Percentiles rank a stretch among this genome's conserved stretches.
phyloP scores from a whole-genome alignment of 2,888 invertebrate species.

The Icerya purchasi region DNA sequence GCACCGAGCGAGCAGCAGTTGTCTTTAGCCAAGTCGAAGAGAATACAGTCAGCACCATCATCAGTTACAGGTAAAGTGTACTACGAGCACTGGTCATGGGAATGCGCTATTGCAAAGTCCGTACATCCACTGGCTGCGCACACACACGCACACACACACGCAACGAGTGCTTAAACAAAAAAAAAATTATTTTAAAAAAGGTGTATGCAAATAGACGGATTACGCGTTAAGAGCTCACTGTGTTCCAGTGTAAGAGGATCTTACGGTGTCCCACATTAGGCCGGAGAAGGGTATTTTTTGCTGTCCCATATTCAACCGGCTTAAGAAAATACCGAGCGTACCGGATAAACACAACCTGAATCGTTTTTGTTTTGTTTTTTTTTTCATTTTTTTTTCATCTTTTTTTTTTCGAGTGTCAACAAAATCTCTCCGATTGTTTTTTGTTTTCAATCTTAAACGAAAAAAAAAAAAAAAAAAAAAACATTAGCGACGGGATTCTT shows the following conservation, averaged over 20 bases:
- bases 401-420: constrained; percentile 3
- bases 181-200: no score
- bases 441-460: neutral
- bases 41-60: neutral
- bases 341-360: constrained; percentile 7
- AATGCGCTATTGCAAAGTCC: neutral
- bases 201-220: no score
- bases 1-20: neutral
- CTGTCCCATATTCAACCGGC: no score
- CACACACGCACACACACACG: constrained; percentile 1
- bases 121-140: neutral
- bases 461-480: neutral
- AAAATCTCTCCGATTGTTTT: neutral
- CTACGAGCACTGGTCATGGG: neutral
- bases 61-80: neutral
- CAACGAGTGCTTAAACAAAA: no score
- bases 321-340: no score
- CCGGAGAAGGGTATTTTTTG: no score
- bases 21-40: no score
- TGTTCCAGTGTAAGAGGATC: no score
- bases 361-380: constrained; percentile 1
- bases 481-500: neutral
- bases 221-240: no score
- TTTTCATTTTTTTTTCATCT: constrained; percentile 11
- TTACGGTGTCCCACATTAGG: no score